Evolutionary conservation across 1,140 invertebrate species (phyloP).

Genomic region (Psilanteris sp.): DNA sequence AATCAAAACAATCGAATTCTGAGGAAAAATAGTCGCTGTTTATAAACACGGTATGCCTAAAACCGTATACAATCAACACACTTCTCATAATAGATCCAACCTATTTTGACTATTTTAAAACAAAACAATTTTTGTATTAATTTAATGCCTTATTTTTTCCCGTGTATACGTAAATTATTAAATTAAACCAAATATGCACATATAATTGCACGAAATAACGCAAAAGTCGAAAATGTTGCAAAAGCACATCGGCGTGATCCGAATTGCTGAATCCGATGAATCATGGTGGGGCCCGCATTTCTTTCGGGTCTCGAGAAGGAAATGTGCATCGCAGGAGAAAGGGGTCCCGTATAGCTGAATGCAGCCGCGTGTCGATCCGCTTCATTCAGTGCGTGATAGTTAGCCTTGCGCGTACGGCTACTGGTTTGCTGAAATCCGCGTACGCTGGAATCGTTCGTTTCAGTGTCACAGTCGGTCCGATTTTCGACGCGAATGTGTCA

Average conservation of each 20-base stretch:
- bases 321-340: slow-evolving; percentile 72
- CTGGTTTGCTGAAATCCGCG: slow-evolving; percentile 45
- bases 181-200: no score
- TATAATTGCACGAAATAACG: not conserved
- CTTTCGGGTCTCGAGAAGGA: slow-evolving; percentile 64
- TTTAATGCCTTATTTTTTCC: no score
- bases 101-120: no score
- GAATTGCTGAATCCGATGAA: slow-evolving; percentile 9
- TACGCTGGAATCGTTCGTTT: slow-evolving; percentile 37
- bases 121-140: no score
- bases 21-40: no score
- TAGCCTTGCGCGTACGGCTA: slow-evolving; percentile 62
- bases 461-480: slow-evolving; percentile 11
- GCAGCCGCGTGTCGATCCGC: slow-evolving; percentile 67
- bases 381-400: slow-evolving; percentile 77
- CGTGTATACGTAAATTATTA: no score
- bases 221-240: slow-evolving; percentile 4
- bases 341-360: slow-evolving; percentile 66
- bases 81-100: no score
- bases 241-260: no score
- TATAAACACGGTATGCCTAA: no score
- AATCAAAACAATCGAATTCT: no score
- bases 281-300: slow-evolving; percentile 55
- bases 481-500: slow-evolving; percentile 18
- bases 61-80: no score